These are phyloP conservation scores for Copidosoma floridanum DNA, from an alignment of 1,140 invertebrate species.

Conservation along the genomic window DNA sequence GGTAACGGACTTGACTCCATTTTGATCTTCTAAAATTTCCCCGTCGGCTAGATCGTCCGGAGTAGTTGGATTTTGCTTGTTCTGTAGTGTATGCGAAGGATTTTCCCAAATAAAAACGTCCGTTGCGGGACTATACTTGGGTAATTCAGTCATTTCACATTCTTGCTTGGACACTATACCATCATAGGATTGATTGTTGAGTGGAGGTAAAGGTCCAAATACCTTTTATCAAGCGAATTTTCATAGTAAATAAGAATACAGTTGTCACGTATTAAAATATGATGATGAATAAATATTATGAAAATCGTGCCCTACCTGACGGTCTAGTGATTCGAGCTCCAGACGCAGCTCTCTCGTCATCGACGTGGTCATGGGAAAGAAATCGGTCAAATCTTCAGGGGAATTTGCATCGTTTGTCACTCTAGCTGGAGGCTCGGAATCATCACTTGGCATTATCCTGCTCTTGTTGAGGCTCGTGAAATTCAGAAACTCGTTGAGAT, in stretches of 20 bases:
- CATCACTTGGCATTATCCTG: conserved; percentile 46
- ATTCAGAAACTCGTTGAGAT: conserved; percentile 80
- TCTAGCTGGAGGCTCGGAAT: conserved; percentile 41
- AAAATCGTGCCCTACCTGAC: conserved; percentile 59
- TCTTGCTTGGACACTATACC: conserved; percentile 47
- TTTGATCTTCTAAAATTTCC: conserved; percentile 63
- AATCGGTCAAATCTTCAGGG: conserved; percentile 76
- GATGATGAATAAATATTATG: conserved; percentile 22
- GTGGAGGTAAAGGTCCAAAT: conserved; percentile 45
- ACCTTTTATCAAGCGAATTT: too few relatives aligned
- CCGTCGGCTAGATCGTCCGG: conserved; percentile 69
- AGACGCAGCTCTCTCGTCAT: conserved; percentile 78
- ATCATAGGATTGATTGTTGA: conserved; percentile 45
- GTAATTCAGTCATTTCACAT: conserved; percentile 48
- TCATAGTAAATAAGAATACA: neutral
- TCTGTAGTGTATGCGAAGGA: conserved; percentile 60
- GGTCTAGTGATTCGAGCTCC: conserved; percentile 77
- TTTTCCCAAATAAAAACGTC: conserved; percentile 78
- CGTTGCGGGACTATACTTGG: conserved; percentile 51
- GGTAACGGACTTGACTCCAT: conserved; percentile 64
- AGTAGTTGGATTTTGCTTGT: conserved; percentile 58
- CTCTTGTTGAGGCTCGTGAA: conserved; percentile 69
- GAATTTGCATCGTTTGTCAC: conserved; percentile 62
- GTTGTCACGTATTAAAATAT: too few relatives aligned
- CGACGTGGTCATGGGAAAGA: conserved; percentile 82